A percentile compares a stretch with the other conserved stretches of the same genome.
Conservation (phyloP, 2,797 vertebrate species). For the Vultur gryphus region DNA sequence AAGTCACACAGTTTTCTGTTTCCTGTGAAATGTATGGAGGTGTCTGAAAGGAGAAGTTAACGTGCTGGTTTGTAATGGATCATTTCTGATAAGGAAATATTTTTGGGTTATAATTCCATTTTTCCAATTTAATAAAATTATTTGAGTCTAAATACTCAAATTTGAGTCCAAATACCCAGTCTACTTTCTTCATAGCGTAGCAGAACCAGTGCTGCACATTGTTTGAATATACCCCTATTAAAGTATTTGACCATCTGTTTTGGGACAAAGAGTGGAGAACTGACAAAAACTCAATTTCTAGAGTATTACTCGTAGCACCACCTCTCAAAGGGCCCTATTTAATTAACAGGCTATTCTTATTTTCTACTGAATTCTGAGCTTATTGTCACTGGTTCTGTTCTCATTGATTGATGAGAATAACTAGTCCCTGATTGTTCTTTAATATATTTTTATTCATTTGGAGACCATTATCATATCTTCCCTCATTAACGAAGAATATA, state of each 20-base stretch:
- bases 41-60: background rate
- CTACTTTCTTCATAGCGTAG: background rate
- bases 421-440: background rate
- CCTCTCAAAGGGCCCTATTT: background rate
- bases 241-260: background rate
- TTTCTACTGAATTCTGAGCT: background rate
- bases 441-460: background rate
- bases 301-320: background rate
- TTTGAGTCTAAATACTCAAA: background rate
- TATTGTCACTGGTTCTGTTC: background rate
- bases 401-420: background rate
- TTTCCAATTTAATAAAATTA: background rate
- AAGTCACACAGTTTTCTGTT: background rate
- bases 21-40: background rate
- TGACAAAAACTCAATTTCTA: background rate
- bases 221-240: background rate
- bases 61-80: background rate
- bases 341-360: background rate
- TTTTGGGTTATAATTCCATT: background rate
- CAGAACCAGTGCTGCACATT: background rate
- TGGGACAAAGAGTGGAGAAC: background rate
- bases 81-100: background rate
- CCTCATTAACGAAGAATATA: background rate
- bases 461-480: background rate
- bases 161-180: background rate